Percentiles rank a stretch among this genome's conserved stretches.
Evolutionary conservation across 2,113 vertebrate genomes (phyloP).

Genomic region (Phrynocephalus versicolor): DNA sequence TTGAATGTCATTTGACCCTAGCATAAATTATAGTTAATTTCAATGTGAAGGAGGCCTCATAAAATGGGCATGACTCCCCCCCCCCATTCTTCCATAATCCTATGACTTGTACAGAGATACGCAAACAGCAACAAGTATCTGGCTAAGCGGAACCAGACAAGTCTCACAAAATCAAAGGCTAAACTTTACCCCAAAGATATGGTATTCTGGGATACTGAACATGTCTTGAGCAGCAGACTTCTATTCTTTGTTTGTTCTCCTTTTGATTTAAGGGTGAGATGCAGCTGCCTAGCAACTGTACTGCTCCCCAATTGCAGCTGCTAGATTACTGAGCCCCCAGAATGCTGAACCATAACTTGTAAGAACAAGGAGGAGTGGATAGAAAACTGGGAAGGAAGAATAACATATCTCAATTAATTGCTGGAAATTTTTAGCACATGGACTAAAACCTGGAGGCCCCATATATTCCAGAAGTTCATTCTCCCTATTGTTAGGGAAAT

Average conservation of each 20-base stretch:
- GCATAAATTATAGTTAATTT: neutral
- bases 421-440: neutral
- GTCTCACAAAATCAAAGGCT: neutral
- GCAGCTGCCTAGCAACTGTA: constrained; percentile 14
- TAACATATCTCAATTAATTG: neutral
- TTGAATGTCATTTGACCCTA: neutral
- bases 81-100: too few relatives aligned
- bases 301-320: neutral
- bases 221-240: neutral
- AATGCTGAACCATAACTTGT: neutral
- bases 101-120: neutral
- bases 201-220: neutral
- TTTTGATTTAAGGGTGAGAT: neutral
- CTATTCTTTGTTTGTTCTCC: constrained; percentile 6
- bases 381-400: neutral
- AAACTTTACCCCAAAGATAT: neutral
- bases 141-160: neutral
- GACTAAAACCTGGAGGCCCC: neutral
- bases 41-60: neutral
- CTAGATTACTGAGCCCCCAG: neutral
- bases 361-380: neutral
- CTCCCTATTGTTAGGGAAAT: neutral
- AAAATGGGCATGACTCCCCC: neutral
- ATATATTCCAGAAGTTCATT: neutral
- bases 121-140: neutral